Conservation (phyloP, 2,888 invertebrate species). For the Loripinus fragilis region DNA sequence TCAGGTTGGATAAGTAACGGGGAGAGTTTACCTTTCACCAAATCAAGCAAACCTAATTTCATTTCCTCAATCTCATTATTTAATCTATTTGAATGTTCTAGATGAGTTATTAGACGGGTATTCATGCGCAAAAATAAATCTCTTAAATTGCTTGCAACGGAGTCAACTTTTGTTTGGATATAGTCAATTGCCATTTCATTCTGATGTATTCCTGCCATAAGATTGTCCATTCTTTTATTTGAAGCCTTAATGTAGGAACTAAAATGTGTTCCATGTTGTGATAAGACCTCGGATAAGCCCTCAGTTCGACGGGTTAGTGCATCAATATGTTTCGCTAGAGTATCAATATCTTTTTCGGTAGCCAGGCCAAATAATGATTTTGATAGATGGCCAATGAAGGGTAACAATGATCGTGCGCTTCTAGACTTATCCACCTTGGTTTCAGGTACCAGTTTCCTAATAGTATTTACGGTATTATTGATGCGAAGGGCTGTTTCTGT, state of each 20-base stretch:
- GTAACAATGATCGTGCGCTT: slow-evolving; percentile 26
- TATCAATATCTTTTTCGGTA: slow-evolving; percentile 43
- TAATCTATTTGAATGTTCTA: slow-evolving; percentile 5
- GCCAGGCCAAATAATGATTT: slow-evolving; percentile 50
- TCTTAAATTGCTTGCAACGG: slow-evolving; percentile 15
- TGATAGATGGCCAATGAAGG: slow-evolving; percentile 45
- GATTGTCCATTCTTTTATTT: slow-evolving; percentile 38
- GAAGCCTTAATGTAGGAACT: slow-evolving; percentile 41
- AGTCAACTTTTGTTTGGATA: slow-evolving; percentile 20
- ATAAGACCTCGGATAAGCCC: background rate
- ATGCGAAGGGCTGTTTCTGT: too few species aligned
- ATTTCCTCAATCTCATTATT: slow-evolving; percentile 23
- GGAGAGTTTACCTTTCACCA: slow-evolving; percentile 37
- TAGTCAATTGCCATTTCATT: slow-evolving; percentile 36
- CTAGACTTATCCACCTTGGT: too few species aligned
- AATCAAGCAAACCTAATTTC: slow-evolving; percentile 21
- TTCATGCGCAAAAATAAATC: background rate
- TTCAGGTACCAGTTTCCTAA: too few species aligned
- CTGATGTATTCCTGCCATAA: slow-evolving; percentile 27
- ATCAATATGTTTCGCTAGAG: slow-evolving; percentile 19
- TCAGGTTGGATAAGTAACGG: slow-evolving; percentile 29
- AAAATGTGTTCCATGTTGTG: slow-evolving; percentile 40
- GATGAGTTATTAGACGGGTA: slow-evolving; percentile 19
- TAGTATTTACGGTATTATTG: too few species aligned
- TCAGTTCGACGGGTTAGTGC: background rate